Evolutionary conservation across 2,797 vertebrate species (phyloP).

Genomic region (Gastrophryne carolinensis): DNA sequence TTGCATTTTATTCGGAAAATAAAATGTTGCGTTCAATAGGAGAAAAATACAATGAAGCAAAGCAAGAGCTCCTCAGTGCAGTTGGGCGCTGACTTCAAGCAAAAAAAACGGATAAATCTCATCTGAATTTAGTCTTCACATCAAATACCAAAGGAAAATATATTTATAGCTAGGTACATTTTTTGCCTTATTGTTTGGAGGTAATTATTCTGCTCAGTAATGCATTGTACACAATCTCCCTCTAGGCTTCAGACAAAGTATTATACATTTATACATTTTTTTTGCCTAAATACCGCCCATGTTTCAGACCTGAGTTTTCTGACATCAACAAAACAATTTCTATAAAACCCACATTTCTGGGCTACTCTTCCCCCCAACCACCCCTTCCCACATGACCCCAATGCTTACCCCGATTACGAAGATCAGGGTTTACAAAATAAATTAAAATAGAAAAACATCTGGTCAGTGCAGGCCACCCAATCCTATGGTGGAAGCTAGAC

Average conservation of each 20-base stretch:
- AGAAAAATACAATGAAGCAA: slow-evolving; percentile 9
- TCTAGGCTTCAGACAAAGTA: not conserved
- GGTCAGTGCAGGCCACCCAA: too few relatives aligned
- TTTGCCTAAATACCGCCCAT: not conserved
- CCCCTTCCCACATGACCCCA: too few relatives aligned
- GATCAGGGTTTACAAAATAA: too few relatives aligned
- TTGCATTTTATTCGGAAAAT: slow-evolving; percentile 51
- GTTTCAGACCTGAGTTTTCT: not conserved
- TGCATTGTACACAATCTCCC: not conserved
- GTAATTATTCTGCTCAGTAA: not conserved
- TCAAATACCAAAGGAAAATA: not conserved
- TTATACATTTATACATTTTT: not conserved
- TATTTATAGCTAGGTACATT: not conserved
- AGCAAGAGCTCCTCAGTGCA: not conserved
- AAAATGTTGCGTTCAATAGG: slow-evolving; percentile 36
- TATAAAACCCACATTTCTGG: not conserved
- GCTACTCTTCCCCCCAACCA: too few relatives aligned
- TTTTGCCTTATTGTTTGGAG: not conserved
- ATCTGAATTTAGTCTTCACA: not conserved
- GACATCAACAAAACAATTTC: too few relatives aligned
- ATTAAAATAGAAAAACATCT: too few relatives aligned
- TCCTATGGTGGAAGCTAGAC: too few relatives aligned
- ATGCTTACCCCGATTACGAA: too few relatives aligned
- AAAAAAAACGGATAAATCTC: not conserved
- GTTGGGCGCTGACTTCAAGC: not conserved